Evolutionary conservation across 2,888 invertebrate species (phyloP), one percentile per base, ranked within the genome.

Genomic region (Nezara viridula): DNA sequence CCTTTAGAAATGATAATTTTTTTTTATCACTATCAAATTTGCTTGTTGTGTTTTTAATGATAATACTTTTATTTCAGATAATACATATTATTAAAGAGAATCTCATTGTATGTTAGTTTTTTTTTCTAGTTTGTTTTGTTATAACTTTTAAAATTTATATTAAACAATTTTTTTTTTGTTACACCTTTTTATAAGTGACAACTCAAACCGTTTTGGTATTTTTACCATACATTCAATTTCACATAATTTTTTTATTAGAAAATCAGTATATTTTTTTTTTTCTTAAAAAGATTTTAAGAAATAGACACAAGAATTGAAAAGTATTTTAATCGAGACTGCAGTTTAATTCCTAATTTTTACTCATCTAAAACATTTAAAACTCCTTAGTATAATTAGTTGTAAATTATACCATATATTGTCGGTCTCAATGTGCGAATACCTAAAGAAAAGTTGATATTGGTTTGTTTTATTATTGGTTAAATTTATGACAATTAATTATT

Each of bases 61-160:
- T 81, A 77, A 81, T 81, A 47, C 44, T 81, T 81, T 44, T 81
- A 81, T 47, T 44, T 81, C 14, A 44, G 40, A 81, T 40, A n/a
- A n/a, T 44, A n/a, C 24, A 47, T 81, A 47, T 37, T 81, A 44
- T 47, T 81, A 44, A 81, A 81, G 2, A n/a, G 81, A 81, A 81
- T 81, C 81, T 81, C 81, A 81, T 81, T 24, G n/a, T 44, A 81
- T 81, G 44, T 81, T 81, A 44, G 44, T 44, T 81, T 19, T 73
- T 37, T 44, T 60, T 60, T 27, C 27, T 81, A 44, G 81, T 81
- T 44, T 81, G 24, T 77, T 81, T 44, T 73, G 21, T 73, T 73
- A 37, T 73, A 37, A 37, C 66, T 73, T 81, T 44, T 81, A 44
- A 44, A 44, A 81, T 81, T 44, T 81, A 81, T 73, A 2, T 77